Conservation (phyloP, 2,797 vertebrate species). For the Sebastes trivittatus region DNA sequence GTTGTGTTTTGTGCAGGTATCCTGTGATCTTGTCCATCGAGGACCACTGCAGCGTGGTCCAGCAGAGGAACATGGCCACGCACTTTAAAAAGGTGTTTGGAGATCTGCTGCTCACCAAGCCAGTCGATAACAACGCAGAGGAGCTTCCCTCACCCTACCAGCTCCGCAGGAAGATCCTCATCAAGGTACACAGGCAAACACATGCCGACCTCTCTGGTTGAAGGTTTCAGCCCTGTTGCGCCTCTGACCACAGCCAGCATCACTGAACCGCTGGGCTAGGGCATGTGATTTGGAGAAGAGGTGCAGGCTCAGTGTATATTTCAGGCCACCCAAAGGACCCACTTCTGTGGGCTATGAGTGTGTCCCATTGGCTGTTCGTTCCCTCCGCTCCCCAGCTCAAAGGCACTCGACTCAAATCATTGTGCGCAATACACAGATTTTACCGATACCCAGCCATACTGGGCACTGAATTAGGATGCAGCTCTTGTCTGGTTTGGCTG, state of each 20-base stretch:
- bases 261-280: not conserved
- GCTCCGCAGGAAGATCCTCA: slow-evolving; percentile 96
- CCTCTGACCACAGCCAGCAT: not conserved
- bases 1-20: slow-evolving; percentile 79
- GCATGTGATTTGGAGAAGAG: not conserved
- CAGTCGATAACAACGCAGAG: slow-evolving; percentile 90
- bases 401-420: rapidly evolving
- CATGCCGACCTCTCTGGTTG: not conserved
- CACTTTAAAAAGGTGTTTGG: slow-evolving; percentile 95
- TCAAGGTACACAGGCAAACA: slow-evolving; percentile 84
- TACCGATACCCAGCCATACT: no score
- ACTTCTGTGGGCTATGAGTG: not conserved
- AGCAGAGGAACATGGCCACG: slow-evolving; percentile 97
- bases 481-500: not conserved
- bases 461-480: no score
- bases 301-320: not conserved
- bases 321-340: not conserved
- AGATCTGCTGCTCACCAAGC: slow-evolving; percentile 94
- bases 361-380: no score
- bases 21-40: slow-evolving; percentile 96
- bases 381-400: no score
- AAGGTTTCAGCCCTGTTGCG: not conserved
- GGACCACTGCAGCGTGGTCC: slow-evolving; percentile 97
- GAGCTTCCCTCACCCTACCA: slow-evolving; percentile 95
- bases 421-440: no score